These are phyloP conservation scores for Trichopria drosophilae DNA, from an alignment of 2,888 invertebrate species.

Conservation along the genomic window DNA sequence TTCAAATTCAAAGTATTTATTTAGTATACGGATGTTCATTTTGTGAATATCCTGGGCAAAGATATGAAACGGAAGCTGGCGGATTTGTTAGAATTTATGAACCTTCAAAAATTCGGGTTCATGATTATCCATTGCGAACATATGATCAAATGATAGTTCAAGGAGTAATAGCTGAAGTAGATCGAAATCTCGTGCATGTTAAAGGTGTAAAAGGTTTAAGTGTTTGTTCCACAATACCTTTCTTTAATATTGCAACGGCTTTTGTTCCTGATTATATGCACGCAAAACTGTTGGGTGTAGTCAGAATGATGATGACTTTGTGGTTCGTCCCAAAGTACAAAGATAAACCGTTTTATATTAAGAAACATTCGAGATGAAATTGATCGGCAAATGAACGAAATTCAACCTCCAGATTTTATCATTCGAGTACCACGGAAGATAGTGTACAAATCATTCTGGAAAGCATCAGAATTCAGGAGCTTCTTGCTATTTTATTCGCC, in stretches of 20 bases:
- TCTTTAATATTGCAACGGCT: neutral
- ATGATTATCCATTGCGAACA: conserved; percentile 4
- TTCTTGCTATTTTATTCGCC: neutral
- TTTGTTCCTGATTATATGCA: no score
- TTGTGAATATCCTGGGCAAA: neutral
- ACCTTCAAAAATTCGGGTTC: neutral
- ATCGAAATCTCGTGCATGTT: neutral
- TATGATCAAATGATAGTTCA: conserved; percentile 6
- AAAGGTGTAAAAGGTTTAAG: neutral
- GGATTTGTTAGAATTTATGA: no score
- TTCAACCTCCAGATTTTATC: neutral
- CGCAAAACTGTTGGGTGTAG: no score
- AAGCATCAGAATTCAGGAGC: neutral
- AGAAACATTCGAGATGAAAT: no score
- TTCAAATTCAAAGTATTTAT: no score
- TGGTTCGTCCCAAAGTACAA: no score
- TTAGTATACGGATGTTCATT: neutral
- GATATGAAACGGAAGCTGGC: neutral
- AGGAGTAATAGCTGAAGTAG: neutral
- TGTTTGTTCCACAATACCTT: neutral
- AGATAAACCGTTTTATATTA: no score
- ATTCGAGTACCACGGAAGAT: neutral
- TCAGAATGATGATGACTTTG: no score
- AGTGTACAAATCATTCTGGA: neutral
- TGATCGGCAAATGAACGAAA: no score